Conservation (phyloP, 1,140 invertebrate genomes). For the Polyergus mexicanus region DNA sequence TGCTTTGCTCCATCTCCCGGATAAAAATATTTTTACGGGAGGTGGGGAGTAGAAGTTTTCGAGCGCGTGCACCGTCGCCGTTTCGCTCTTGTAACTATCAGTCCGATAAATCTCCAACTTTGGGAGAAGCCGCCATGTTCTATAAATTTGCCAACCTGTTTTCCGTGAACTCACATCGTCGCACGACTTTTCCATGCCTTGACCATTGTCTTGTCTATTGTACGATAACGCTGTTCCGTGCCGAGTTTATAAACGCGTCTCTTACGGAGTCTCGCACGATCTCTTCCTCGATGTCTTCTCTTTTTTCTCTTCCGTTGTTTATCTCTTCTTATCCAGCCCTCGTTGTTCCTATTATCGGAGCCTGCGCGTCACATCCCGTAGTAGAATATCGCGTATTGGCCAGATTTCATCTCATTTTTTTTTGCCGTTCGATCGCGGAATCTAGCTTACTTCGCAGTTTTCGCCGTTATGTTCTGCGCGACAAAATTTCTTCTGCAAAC, state of each 20-base stretch:
- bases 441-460: conserved; percentile 46
- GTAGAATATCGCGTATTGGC: conserved; percentile 37
- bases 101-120: conserved; percentile 53
- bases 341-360: conserved; percentile 8
- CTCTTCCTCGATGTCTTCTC: not conserved
- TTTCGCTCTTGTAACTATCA: conserved; percentile 61
- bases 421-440: not conserved
- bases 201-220: conserved; percentile 22
- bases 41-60: conserved; percentile 37
- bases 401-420: conserved; percentile 25
- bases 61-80: conserved; percentile 12
- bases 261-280: not conserved
- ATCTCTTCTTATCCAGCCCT: conserved; percentile 6
- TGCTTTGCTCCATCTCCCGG: conserved; percentile 30
- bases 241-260: conserved; percentile 40
- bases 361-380: not conserved
- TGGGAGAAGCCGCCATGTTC: conserved; percentile 21
- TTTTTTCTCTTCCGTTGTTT: not conserved
- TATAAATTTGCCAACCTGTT: conserved; percentile 48
- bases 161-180: conserved; percentile 27
- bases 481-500: conserved; percentile 46
- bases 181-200: conserved; percentile 18
- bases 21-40: conserved; percentile 54
- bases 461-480: not conserved
- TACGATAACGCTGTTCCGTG: conserved; percentile 27